phyloP scores from a whole-genome alignment of 2,888 invertebrate genomes.

The Linyphia triangularis region DNA sequence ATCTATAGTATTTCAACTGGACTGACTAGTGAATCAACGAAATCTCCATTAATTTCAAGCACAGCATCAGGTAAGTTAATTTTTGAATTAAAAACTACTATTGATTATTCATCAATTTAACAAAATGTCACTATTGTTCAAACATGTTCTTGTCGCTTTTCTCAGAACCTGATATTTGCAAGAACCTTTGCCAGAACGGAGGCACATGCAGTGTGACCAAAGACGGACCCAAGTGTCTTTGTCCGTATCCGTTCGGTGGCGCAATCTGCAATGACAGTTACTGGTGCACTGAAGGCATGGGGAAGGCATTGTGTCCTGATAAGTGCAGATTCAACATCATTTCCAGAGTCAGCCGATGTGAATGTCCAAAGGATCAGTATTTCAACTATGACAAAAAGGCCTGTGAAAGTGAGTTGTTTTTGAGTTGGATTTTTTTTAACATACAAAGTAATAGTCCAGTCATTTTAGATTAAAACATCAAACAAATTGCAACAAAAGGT shows the following conservation, averaged over 20 bases:
- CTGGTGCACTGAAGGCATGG: conserved; percentile 27
- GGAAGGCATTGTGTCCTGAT: not conserved
- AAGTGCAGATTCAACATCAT: conserved; percentile 8
- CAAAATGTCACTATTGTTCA: too few species aligned
- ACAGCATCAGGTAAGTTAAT: not conserved
- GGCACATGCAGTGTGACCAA: not conserved
- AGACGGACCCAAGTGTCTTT: not conserved
- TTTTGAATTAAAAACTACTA: too few species aligned
- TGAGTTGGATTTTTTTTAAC: too few species aligned
- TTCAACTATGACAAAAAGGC: conserved; percentile 15
- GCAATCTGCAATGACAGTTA: not conserved
- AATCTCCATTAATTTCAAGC: not conserved
- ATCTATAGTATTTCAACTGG: not conserved
- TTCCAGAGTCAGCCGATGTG: conserved; percentile 1
- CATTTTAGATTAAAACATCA: too few species aligned
- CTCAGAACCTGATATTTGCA: not conserved
- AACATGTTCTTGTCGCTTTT: too few species aligned
- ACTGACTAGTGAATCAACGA: not conserved
- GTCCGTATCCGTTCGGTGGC: not conserved
- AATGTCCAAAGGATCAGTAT: conserved; percentile 15
- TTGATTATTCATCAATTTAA: not conserved
- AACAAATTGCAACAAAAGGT: too few species aligned
- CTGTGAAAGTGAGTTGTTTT: conserved; percentile 31
- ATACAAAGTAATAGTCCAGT: too few species aligned
- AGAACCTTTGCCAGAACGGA: conserved; percentile 4